These are phyloP conservation scores for Tanytarsus gracilentus DNA, from an alignment of 2,888 invertebrate species.

Conservation along the genomic window DNA sequence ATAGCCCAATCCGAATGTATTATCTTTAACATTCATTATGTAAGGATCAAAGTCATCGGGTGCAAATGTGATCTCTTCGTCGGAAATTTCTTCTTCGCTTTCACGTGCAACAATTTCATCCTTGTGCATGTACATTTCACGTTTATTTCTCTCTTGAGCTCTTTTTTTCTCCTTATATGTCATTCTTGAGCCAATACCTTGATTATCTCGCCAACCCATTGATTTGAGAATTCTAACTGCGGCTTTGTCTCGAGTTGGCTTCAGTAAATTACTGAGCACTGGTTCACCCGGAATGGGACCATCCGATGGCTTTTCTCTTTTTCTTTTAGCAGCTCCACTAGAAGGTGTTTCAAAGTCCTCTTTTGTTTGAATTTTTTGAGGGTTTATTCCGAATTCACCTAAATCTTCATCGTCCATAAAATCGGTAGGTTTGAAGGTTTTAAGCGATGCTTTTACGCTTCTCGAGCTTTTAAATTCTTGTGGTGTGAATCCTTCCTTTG, in stretches of 20 bases:
- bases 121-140: slow-evolving; percentile 36
- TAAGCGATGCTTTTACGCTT: slow-evolving; percentile 49
- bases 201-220: slow-evolving; percentile 90
- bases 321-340: slow-evolving; percentile 41
- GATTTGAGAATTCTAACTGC: slow-evolving; percentile 75
- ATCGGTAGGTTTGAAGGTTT: slow-evolving; percentile 71
- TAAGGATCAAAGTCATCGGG: slow-evolving; percentile 75
- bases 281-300: slow-evolving; percentile 52
- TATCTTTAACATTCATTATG: slow-evolving; percentile 62
- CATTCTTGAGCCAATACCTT: slow-evolving; percentile 49
- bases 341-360: slow-evolving; percentile 56
- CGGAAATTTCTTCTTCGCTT: slow-evolving; percentile 32
- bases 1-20: slow-evolving; percentile 74
- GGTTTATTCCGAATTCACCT: slow-evolving; percentile 91
- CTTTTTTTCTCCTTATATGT: slow-evolving; percentile 42
- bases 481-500: slow-evolving; percentile 86
- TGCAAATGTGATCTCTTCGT: slow-evolving; percentile 47
- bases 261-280: slow-evolving; percentile 58
- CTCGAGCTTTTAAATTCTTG: slow-evolving; percentile 84
- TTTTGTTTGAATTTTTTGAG: slow-evolving; percentile 70
- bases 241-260: slow-evolving; percentile 73
- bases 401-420: slow-evolving; percentile 98
- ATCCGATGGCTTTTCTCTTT: slow-evolving; percentile 34
- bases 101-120: slow-evolving; percentile 9
- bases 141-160: slow-evolving; percentile 35